Evolutionary conservation across 35 echinoderm and acorn worm species (phyloP).

Genomic region (Ophioderma brevispina): DNA sequence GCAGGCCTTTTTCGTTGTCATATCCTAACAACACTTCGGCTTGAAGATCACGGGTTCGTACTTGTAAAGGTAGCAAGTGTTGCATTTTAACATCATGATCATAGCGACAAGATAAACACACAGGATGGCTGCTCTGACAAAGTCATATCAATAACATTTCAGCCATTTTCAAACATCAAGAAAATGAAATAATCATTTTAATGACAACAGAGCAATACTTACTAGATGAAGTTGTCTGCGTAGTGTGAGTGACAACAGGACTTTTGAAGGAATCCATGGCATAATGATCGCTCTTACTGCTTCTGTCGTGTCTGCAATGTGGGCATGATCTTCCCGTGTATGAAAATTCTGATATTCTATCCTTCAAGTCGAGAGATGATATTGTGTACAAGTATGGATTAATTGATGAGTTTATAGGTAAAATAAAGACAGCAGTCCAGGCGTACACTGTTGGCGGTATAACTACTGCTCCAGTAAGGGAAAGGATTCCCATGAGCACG

Average conservation of each 20-base stretch:
- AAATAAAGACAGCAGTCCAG: slow-evolving; percentile 76
- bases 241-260: neutral
- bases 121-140: too few relatives aligned
- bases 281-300: neutral
- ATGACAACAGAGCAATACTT: too few relatives aligned
- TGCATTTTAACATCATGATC: too few relatives aligned
- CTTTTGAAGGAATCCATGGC: neutral
- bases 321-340: neutral
- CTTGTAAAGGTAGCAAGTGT: too few relatives aligned
- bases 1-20: too few relatives aligned
- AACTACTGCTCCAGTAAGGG: slow-evolving; percentile 13
- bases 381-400: slow-evolving; percentile 79
- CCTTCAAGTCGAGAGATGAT: slow-evolving; percentile 34
- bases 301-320: neutral
- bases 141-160: too few relatives aligned
- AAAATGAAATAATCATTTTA: too few relatives aligned
- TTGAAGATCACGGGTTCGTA: too few relatives aligned
- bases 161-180: too few relatives aligned
- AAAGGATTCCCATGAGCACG: slow-evolving; percentile 57
- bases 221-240: neutral
- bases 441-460: slow-evolving; percentile 67
- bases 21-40: too few relatives aligned
- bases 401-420: slow-evolving; percentile 70
- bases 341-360: neutral
- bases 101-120: too few relatives aligned